Evolutionary conservation across 1,140 invertebrate genomes (phyloP).

Genomic region (Colletes latitarsis): DNA sequence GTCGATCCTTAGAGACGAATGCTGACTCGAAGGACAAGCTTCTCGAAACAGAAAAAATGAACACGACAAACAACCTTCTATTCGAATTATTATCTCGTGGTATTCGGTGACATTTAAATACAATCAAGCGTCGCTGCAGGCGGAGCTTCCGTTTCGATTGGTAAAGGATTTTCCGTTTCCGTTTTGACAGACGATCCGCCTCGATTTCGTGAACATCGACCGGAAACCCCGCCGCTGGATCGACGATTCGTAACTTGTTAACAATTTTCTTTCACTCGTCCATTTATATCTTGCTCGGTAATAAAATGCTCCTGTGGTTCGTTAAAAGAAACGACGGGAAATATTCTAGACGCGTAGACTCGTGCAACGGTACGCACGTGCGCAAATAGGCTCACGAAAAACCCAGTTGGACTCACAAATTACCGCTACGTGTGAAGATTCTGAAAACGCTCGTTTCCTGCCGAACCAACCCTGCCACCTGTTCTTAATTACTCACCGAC

Average conservation of each 20-base stretch:
- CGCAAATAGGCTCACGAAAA: neutral
- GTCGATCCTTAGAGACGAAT: neutral
- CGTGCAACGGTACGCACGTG: neutral
- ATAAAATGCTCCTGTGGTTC: neutral
- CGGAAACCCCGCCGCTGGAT: too few species aligned
- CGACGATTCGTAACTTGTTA: too few species aligned
- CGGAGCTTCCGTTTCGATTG: conserved; percentile 16
- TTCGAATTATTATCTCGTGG: conserved; percentile 3
- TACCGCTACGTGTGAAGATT: conserved; percentile 28
- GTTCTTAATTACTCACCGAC: neutral
- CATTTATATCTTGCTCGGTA: neutral
- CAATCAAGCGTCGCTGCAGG: conserved; percentile 9
- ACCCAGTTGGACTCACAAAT: neutral
- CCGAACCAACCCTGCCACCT: too few species aligned
- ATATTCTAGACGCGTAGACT: conserved; percentile 15
- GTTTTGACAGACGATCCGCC: neutral
- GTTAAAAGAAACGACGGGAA: neutral
- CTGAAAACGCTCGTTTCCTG: neutral
- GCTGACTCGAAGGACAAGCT: neutral
- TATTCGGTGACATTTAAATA: conserved; percentile 25
- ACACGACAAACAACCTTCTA: neutral
- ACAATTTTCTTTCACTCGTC: neutral
- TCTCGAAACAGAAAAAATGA: rapidly evolving
- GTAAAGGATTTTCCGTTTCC: conserved; percentile 31
- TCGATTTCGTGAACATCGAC: neutral